phyloP scores from a whole-genome alignment of 2,888 invertebrate genomes.

The Netelia fuscicornis region DNA sequence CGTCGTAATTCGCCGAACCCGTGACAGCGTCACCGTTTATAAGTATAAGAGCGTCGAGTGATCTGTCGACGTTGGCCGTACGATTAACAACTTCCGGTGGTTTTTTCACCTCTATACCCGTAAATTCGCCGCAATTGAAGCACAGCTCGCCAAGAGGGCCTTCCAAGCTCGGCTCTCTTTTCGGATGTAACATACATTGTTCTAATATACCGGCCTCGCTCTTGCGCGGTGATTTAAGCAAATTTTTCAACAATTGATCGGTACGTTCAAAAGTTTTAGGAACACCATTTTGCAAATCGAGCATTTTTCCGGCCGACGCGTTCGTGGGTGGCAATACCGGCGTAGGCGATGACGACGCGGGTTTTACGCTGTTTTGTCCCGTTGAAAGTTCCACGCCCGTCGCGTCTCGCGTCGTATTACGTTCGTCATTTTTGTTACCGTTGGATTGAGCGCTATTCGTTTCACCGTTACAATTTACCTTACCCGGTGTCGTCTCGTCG shows the following conservation, averaged over 20 bases:
- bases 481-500: slow-evolving; percentile 26
- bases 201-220: slow-evolving; percentile 57
- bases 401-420: slow-evolving; percentile 9
- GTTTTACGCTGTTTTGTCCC: slow-evolving; percentile 11
- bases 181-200: slow-evolving; percentile 74
- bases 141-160: slow-evolving; percentile 76
- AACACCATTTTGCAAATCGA: slow-evolving; percentile 72
- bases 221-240: slow-evolving; percentile 75
- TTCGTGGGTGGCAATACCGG: slow-evolving; percentile 48
- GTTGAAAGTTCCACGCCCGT: slow-evolving; percentile 32
- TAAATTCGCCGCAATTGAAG: slow-evolving; percentile 78
- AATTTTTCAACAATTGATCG: slow-evolving; percentile 77
- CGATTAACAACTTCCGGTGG: slow-evolving; percentile 53
- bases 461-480: slow-evolving; percentile 33
- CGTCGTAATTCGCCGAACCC: slow-evolving; percentile 87
- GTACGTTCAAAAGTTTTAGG: slow-evolving; percentile 76
- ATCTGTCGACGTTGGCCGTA: slow-evolving; percentile 85
- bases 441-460: slow-evolving; percentile 32
- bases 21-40: slow-evolving; percentile 86
- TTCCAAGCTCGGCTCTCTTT: slow-evolving; percentile 65
- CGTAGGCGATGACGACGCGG: slow-evolving; percentile 50
- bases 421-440: slow-evolving; percentile 13
- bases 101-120: slow-evolving; percentile 72
- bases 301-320: slow-evolving; percentile 58
- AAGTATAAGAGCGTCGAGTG: slow-evolving; percentile 85